Conservation (phyloP, 1,140 invertebrate species). For the Sinonovacula constricta region DNA sequence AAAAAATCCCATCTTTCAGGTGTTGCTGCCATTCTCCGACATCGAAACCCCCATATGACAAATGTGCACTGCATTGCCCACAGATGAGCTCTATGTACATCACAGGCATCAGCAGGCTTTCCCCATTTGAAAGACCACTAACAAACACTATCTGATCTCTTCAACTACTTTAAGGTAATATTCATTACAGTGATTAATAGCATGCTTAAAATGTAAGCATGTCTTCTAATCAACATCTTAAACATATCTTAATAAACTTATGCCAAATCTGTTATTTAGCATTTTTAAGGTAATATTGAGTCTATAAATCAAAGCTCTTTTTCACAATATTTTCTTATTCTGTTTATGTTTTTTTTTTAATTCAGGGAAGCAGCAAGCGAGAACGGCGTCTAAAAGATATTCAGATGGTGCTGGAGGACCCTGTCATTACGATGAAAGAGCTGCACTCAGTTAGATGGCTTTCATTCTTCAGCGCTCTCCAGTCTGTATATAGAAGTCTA, state of each 20-base stretch:
- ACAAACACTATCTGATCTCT: conserved; percentile 32
- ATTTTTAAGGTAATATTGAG: too few relatives aligned
- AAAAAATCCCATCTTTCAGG: neutral
- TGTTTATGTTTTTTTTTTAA: too few relatives aligned
- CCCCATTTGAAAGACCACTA: conserved; percentile 16
- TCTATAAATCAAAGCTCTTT: too few relatives aligned
- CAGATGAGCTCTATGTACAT: conserved; percentile 35
- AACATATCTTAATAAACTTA: too few relatives aligned
- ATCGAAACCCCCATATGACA: conserved; percentile 18
- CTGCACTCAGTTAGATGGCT: conserved; percentile 44
- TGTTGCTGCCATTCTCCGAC: neutral
- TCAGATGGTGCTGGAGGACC: conserved; percentile 8
- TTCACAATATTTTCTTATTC: too few relatives aligned
- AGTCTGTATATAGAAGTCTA: conserved; percentile 9
- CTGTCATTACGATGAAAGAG: conserved; percentile 13
- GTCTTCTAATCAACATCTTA: too few relatives aligned
- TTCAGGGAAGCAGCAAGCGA: neutral
- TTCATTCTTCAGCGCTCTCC: conserved; percentile 25
- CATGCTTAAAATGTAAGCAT: too few relatives aligned
- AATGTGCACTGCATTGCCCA: conserved; percentile 30
- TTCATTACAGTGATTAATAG: too few relatives aligned
- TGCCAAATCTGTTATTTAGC: too few relatives aligned
- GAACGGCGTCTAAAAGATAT: neutral
- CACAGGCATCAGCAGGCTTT: conserved; percentile 35
- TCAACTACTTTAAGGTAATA: conserved; percentile 44